A percentile compares a stretch with the other conserved stretches of the same genome.
Evolutionary conservation across 2,888 invertebrate genomes (phyloP).

Genomic region (Operophtera brumata): DNA sequence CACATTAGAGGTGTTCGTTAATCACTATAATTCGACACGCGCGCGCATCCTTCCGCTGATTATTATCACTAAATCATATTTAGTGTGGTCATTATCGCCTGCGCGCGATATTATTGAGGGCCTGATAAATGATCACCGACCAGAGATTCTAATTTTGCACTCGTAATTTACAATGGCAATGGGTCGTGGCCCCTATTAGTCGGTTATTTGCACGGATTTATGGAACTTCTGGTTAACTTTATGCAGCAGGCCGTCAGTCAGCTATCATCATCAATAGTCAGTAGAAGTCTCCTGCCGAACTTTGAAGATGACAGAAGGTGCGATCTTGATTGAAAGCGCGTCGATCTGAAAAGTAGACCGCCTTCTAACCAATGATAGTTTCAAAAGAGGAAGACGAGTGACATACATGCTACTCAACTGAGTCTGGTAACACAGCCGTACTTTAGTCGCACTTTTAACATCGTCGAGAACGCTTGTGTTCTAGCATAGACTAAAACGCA

Average conservation of each 20-base stretch:
- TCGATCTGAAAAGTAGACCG: too few relatives aligned
- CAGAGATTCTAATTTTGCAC: constrained; percentile 34
- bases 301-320: too few relatives aligned
- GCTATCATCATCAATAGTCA: too few relatives aligned
- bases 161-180: constrained; percentile 24
- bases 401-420: too few relatives aligned
- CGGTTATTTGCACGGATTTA: constrained; percentile 22
- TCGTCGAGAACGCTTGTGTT: too few relatives aligned
- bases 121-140: constrained; percentile 33
- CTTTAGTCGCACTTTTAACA: too few relatives aligned
- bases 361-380: too few relatives aligned
- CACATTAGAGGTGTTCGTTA: constrained; percentile 32
- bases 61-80: constrained; percentile 44
- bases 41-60: constrained; percentile 36
- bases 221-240: constrained; percentile 14
- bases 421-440: too few relatives aligned
- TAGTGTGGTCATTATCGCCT: constrained; percentile 39
- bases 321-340: too few relatives aligned
- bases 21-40: constrained; percentile 35
- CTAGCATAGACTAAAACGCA: too few relatives aligned
- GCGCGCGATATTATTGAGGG: constrained; percentile 36
- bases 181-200: constrained; percentile 24
- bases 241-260: neutral
- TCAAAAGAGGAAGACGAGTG: too few relatives aligned
- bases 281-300: too few relatives aligned